Evolutionary conservation across 2,888 invertebrate genomes (phyloP).

Genomic region (Brenthis hecate): DNA sequence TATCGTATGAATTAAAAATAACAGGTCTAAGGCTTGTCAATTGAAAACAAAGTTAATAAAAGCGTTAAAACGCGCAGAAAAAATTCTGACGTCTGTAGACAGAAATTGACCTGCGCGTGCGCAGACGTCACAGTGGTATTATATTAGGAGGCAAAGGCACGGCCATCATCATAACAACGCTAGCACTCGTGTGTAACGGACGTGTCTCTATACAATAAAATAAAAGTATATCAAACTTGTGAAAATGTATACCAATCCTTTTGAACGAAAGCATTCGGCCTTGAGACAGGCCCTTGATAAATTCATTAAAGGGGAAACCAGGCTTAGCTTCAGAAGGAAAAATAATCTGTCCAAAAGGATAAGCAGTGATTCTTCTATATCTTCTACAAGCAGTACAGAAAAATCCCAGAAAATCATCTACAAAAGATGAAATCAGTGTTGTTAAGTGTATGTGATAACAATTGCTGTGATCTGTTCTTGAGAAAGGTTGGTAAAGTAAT

Average conservation of each 20-base stretch:
- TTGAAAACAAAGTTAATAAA: constrained; percentile 9
- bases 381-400: constrained; percentile 55
- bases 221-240: constrained; percentile 16
- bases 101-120: constrained; percentile 55
- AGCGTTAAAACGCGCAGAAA: constrained; percentile 12
- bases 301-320: constrained; percentile 78
- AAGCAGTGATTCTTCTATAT: constrained; percentile 60
- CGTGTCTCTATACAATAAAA: constrained; percentile 42
- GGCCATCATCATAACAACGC: constrained; percentile 46
- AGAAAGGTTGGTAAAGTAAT: constrained; percentile 60
- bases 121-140: constrained; percentile 50
- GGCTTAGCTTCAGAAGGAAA: constrained; percentile 67
- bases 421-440: constrained; percentile 63
- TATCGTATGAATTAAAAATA: background rate
- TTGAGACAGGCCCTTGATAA: constrained; percentile 85
- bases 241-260: constrained; percentile 86
- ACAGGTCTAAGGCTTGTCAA: background rate
- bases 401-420: constrained; percentile 54
- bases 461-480: constrained; percentile 49
- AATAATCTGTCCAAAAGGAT: constrained; percentile 53
- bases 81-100: constrained; percentile 33
- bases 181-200: constrained; percentile 50
- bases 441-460: constrained; percentile 62
- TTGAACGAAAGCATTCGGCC: constrained; percentile 86
- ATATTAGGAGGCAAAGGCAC: constrained; percentile 55